Base-by-base conservation (phyloP, 30 jellyfish, hydroid and myxozoan species). In the Clytia hemisphaerica region DNA sequence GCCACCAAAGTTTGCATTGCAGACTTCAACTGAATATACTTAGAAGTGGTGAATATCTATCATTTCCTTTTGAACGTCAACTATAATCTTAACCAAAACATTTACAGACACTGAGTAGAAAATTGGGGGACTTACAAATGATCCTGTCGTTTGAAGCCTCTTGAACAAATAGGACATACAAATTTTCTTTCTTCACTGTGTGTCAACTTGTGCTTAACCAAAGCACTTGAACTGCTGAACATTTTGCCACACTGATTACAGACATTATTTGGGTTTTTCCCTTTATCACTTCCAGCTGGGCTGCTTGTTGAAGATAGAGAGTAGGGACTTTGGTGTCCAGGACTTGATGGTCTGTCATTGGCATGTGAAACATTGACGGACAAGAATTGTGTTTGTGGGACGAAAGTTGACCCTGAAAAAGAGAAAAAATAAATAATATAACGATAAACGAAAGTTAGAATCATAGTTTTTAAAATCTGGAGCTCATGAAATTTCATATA, bases 171-270 rank as follows among this genome's bases (percentile, higher is more conserved):
- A 57, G 81, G 98, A 72, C 98, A 89, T 36, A 89, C 91, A 77
- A 80, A 89, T 22, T 85, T 72, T 2, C 98, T 80, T 28, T 89
- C 98, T 44, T 89, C 98, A 37, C 98, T 89, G 78, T 89, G 98
- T 4, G 81, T 89, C 47, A 82, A 84, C 71, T 89, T 89, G 72
- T 89, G 98, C 53, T 89, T 89, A 22, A 95, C 98, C 49, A 89
- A 60, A 19, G 98, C 98, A 69, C 98, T 89, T 24, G 98, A 89
- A 63, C 98, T 89, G 60, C 98, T 89, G 55, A 89, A 89, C 22
- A 67, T 73, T 51, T 89, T 89, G 44, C 92, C 92, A 48, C 98
- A 89, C 76, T 80, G 95, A 47, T 55, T 42, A 58, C 98, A 89
- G 16, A 70, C 81, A 50, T 89, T 89, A 67, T 69, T n/a, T n/a